These are phyloP conservation scores for Carduelis carduelis DNA, from an alignment of 2,797 vertebrate species.

Conservation along the genomic window DNA sequence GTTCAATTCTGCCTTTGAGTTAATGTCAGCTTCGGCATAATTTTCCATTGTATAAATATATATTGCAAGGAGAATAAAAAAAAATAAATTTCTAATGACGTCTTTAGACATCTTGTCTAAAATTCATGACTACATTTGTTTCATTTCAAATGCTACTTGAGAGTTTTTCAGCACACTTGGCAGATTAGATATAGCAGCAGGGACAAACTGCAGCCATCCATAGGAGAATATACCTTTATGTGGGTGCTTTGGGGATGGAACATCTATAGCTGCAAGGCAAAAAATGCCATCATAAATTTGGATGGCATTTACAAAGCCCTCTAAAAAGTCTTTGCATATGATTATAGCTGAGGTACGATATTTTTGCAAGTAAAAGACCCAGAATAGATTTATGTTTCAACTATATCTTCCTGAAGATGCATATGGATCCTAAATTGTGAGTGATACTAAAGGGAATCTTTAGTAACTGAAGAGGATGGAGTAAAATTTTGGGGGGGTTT, in stretches of 20 bases:
- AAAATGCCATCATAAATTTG: conserved; percentile 70
- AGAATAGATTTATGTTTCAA: conserved; percentile 68
- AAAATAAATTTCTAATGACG: background rate
- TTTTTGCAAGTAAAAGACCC: conserved; percentile 67
- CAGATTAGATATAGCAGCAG: conserved; percentile 48
- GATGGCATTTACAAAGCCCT: conserved; percentile 69
- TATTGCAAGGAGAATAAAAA: background rate
- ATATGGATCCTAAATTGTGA: conserved; percentile 62
- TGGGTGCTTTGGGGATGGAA: conserved; percentile 64
- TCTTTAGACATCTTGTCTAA: conserved; percentile 24
- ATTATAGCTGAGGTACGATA: conserved; percentile 66
- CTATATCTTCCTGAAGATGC: conserved; percentile 53
- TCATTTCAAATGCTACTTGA: conserved; percentile 31
- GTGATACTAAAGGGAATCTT: conserved; percentile 56
- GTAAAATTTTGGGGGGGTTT: background rate
- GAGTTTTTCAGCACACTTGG: conserved; percentile 56
- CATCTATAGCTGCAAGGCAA: conserved; percentile 62
- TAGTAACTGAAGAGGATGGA: conserved; percentile 10
- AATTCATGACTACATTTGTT: conserved; percentile 58
- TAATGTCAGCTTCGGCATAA: background rate
- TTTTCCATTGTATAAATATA: conserved; percentile 1
- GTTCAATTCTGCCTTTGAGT: background rate
- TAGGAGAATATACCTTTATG: conserved; percentile 65
- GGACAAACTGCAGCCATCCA: conserved; percentile 62
- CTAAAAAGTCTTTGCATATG: conserved; percentile 70